Evolutionary conservation across 2,797 vertebrate species (phyloP), one percentile per base, ranked within the genome.

Genomic region (Amazona finschi): DNA sequence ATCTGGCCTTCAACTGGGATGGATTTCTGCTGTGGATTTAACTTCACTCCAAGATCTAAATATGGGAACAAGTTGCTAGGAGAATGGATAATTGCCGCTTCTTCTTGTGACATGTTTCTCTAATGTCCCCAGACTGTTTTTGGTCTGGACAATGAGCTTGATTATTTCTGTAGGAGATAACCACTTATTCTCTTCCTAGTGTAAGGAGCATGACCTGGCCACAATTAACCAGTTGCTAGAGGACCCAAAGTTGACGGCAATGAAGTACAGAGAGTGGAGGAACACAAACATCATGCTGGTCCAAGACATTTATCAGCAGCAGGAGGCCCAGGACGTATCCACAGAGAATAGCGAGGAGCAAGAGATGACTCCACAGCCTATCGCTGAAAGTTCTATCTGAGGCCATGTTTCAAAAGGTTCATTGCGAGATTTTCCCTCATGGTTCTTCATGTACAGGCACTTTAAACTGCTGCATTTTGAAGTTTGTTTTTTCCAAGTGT

Each of bases 131-230:
- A 24, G 27, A 49, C 3, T 41, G 33, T 6, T 94, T 90, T 74
- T 78, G 7, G 79, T 79, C 47, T 1, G 6, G 58, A 36, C 15
- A 84, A 58, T 44, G 22, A 64, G 3, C 27, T 90, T 3, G 4
- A 53, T 20, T 66, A 14, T 85, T 85, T 92, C 70, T 66, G 36
- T 74, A 19, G 55, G 60, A 93, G 88, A 43, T 80, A 73, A 76
- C 33, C 13, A 36, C 36, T 78, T 87, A 5, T 91, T 94, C 46
- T 93, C 16, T 90, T 94, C 46, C 70, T 89, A 99, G 99, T 99
- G 99, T 62, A 99, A 99, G 97, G 98, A 99, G 85, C 98, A 98
- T 3, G 99, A 99, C 96, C 91, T 99, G 67, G 98, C 98, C 67
- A 98, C 98, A 41, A 98, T 99, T 77, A 99, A 99, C 85, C 99